Evolutionary conservation across 2,888 invertebrate species (phyloP).

Genomic region (Synanthedon vespiformis): DNA sequence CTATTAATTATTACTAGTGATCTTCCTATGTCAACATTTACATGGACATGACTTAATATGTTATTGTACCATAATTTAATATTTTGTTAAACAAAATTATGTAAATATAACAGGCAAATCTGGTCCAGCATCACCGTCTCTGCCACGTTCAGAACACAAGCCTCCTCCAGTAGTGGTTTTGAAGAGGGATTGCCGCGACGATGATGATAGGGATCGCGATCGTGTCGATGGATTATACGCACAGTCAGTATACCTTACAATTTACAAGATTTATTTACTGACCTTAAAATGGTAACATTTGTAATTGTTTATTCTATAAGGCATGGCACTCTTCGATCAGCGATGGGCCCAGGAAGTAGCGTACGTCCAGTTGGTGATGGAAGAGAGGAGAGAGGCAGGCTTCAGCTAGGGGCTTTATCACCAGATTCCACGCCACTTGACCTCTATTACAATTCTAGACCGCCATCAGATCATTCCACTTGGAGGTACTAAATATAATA

Average conservation of each 20-base stretch:
- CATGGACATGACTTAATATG: no score
- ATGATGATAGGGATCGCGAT: constrained; percentile 75
- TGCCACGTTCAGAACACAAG: constrained; percentile 80
- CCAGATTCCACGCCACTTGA: constrained; percentile 78
- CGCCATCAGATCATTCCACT: constrained; percentile 70
- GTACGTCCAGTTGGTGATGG: constrained; percentile 80
- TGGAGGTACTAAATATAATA: constrained; percentile 48
- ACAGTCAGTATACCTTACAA: constrained; percentile 32
- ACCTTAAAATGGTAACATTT: not conserved
- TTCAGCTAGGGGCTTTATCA: constrained; percentile 78
- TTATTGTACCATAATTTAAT: no score
- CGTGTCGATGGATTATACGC: constrained; percentile 59
- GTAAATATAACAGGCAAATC: constrained; percentile 46
- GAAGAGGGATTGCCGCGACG: constrained; percentile 87
- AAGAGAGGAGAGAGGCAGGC: constrained; percentile 81
- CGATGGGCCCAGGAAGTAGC: constrained; percentile 57
- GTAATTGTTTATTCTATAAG: constrained; percentile 18
- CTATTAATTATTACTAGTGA: no score
- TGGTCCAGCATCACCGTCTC: constrained; percentile 67
- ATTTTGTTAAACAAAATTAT: no score
- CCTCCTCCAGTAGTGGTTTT: constrained; percentile 93
- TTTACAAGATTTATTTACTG: not conserved
- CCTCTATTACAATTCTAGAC: constrained; percentile 85
- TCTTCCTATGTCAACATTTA: no score
- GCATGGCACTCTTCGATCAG: constrained; percentile 57